Conservation (phyloP, 1,140 invertebrate genomes). For the Drosophila mayri region DNA sequence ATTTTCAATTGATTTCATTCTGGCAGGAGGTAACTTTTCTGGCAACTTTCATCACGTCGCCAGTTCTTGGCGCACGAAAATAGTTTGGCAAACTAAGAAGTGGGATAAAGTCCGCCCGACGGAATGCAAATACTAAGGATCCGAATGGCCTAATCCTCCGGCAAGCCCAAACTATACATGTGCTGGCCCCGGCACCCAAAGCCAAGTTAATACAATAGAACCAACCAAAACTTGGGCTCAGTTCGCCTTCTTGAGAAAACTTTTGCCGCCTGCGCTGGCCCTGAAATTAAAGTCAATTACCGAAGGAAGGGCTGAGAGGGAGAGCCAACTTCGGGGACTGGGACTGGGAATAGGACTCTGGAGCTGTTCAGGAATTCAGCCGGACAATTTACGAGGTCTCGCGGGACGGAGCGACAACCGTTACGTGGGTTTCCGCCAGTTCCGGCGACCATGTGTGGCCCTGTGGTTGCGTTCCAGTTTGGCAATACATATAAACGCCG, state of each 20-base stretch:
- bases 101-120: neutral
- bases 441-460: constrained; percentile 34
- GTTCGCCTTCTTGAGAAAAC: constrained; percentile 46
- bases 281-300: constrained; percentile 66
- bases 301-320: constrained; percentile 18
- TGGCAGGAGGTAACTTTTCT: constrained; percentile 26
- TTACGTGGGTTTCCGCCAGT: constrained; percentile 6
- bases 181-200: constrained; percentile 1
- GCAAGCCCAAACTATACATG: constrained; percentile 40
- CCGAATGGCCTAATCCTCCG: constrained; percentile 22
- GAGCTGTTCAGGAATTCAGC: constrained; percentile 34
- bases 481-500: constrained; percentile 49
- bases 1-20: constrained; percentile 38
- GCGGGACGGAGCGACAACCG: constrained; percentile 25
- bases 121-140: constrained; percentile 23
- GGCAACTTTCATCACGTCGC: constrained; percentile 28
- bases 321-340: constrained; percentile 7
- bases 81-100: constrained; percentile 33
- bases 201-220: constrained; percentile 61
- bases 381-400: constrained; percentile 45
- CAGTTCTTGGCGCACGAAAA: constrained; percentile 21
- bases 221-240: constrained; percentile 34
- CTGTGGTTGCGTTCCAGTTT: constrained; percentile 12
- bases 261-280: constrained; percentile 20
- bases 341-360: constrained; percentile 3